phyloP scores from a whole-genome alignment of 2,888 invertebrate genomes.

The Euclidia mi region DNA sequence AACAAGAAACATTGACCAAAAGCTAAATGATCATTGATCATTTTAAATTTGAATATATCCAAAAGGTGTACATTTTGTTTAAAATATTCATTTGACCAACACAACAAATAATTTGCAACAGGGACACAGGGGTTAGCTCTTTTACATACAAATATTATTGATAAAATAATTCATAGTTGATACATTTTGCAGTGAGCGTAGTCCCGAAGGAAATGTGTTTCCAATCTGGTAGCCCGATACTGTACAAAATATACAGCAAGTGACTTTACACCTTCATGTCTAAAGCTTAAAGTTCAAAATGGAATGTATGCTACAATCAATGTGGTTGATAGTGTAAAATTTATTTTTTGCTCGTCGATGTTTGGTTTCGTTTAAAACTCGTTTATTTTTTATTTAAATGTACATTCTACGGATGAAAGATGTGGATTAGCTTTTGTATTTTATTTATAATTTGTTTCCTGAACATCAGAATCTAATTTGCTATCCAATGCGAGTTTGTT shows the following conservation, averaged over 20 bases:
- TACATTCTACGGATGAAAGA: slow-evolving; percentile 12
- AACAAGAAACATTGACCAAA: too few species aligned
- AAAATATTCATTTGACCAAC: neutral
- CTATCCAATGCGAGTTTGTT: too few species aligned
- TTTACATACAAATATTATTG: slow-evolving; percentile 1
- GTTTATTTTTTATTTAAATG: slow-evolving; percentile 23
- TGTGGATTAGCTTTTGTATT: slow-evolving; percentile 11
- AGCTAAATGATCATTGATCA: too few species aligned
- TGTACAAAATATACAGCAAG: slow-evolving; percentile 11
- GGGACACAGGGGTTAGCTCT: too few species aligned
- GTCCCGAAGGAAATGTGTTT: slow-evolving; percentile 13
- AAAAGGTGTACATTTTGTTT: too few species aligned
- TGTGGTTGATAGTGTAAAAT: slow-evolving; percentile 16
- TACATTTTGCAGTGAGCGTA: slow-evolving; percentile 1
- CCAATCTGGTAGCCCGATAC: slow-evolving; percentile 33
- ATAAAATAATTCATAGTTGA: slow-evolving; percentile 8
- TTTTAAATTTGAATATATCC: too few species aligned
- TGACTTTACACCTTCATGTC: neutral
- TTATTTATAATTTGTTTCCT: neutral
- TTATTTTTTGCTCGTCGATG: slow-evolving; percentile 19
- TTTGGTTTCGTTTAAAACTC: slow-evolving; percentile 29
- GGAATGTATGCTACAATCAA: slow-evolving; percentile 4
- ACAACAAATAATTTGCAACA: neutral
- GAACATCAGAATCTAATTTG: too few species aligned
- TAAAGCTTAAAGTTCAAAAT: slow-evolving; percentile 18